Conservation (phyloP, 2,113 vertebrate species). For the Emydura subglobosa region DNA sequence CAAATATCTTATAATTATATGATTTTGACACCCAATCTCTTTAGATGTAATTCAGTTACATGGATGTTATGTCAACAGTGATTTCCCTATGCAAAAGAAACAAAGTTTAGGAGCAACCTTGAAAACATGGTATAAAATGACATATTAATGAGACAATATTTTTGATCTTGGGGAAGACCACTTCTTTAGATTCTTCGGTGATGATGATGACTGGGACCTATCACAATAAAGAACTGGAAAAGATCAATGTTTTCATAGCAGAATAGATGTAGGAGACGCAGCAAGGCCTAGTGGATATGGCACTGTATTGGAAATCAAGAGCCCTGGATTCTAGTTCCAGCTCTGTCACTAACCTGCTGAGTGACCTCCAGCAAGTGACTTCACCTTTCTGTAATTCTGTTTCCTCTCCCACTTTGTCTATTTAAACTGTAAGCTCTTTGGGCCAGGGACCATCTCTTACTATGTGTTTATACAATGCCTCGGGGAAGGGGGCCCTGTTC, state of each 20-base stretch:
- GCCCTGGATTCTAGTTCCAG: not conserved
- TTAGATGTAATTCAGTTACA: not conserved
- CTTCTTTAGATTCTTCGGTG: not conserved
- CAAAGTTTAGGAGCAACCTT: not conserved
- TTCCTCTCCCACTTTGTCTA: not conserved
- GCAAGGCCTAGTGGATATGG: not conserved
- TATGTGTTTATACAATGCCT: not conserved
- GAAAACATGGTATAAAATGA: not conserved
- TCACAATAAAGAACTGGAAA: not conserved
- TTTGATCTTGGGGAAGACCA: not conserved
- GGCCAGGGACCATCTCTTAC: not conserved
- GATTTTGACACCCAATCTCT: not conserved
- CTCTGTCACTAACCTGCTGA: not conserved
- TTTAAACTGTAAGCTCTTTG: not conserved
- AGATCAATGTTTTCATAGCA: not conserved
- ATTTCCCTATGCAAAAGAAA: not conserved
- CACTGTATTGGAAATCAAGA: not conserved
- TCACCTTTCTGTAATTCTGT: not conserved
- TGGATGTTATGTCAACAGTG: not conserved
- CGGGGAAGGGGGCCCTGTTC: not conserved
- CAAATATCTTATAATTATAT: not conserved
- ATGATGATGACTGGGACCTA: not conserved
- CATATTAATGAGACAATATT: not conserved
- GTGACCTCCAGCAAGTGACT: not conserved
- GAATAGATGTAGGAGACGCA: not conserved